Percentiles rank a stretch among this genome's conserved stretches.
phyloP scores from a whole-genome alignment of 2,113 vertebrate species.

The Cacatua alba region DNA sequence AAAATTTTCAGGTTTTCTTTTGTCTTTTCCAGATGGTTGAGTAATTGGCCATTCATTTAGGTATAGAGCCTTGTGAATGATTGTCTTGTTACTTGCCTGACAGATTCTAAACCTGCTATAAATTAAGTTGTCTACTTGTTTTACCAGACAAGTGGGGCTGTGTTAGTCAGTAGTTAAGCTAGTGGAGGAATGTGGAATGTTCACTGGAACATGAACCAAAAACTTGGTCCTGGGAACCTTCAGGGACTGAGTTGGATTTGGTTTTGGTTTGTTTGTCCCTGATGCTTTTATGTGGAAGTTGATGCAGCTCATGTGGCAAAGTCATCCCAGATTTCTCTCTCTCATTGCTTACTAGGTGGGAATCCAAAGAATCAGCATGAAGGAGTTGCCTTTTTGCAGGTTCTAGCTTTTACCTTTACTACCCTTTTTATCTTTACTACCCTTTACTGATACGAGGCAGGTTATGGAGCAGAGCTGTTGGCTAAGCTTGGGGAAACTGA shows the following conservation, averaged over 20 bases:
- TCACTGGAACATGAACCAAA: not conserved
- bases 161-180: not conserved
- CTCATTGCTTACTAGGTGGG: not conserved
- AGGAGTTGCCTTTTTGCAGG: not conserved
- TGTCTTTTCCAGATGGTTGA: slow-evolving; percentile 18
- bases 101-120: slow-evolving; percentile 50
- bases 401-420: not conserved
- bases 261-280: not conserved
- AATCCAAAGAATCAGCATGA: not conserved
- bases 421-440: not conserved
- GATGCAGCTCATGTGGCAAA: not conserved
- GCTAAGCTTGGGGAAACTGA: not conserved
- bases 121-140: slow-evolving; percentile 46
- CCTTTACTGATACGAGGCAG: not conserved
- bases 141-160: not conserved
- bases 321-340: not conserved
- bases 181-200: not conserved
- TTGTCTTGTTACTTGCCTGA: slow-evolving; percentile 43
- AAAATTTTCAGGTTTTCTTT: slow-evolving; percentile 12
- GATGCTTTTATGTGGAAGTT: not conserved
- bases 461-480: not conserved
- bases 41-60: not conserved
- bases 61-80: not conserved
- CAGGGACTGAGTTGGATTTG: not conserved
- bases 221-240: not conserved